Evolutionary conservation across 2,888 invertebrate species (phyloP).

Genomic region (Bursaphelenchus okinawaensis): DNA sequence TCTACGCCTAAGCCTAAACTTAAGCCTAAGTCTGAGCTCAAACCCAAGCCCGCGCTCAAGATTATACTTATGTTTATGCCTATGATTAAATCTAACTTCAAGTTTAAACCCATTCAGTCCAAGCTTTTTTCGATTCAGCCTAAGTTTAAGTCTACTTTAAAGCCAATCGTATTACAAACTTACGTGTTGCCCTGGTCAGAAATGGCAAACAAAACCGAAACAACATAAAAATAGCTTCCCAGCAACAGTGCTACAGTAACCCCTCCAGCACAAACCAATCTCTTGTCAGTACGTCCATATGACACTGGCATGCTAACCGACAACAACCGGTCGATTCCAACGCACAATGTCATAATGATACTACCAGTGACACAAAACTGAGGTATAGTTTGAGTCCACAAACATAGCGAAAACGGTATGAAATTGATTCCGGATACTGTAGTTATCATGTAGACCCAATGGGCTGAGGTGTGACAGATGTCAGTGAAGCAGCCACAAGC

Average conservation of each 20-base stretch:
- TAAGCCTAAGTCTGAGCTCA: too few relatives aligned
- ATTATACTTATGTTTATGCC: too few relatives aligned
- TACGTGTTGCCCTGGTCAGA: neutral
- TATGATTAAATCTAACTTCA: too few relatives aligned
- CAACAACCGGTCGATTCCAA: conserved; percentile 11
- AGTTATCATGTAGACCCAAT: conserved; percentile 8
- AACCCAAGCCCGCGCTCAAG: too few relatives aligned
- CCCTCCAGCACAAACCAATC: neutral
- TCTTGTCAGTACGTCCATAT: neutral
- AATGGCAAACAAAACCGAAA: neutral
- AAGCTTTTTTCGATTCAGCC: too few relatives aligned
- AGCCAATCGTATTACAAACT: neutral
- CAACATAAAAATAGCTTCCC: neutral
- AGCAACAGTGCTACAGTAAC: neutral
- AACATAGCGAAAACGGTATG: neutral
- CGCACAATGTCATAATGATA: conserved; percentile 6
- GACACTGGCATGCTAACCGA: neutral
- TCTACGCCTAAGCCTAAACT: too few relatives aligned
- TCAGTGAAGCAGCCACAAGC: conserved; percentile 2
- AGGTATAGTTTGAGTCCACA: conserved; percentile 6
- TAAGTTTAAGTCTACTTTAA: too few relatives aligned
- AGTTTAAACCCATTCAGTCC: too few relatives aligned
- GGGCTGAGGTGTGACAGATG: conserved; percentile 4
- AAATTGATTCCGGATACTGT: conserved; percentile 4
- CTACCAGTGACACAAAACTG: neutral